Percentiles rank a stretch among this genome's conserved stretches.
These are phyloP conservation scores for Procambarus virginalis DNA, from an alignment of 1,140 invertebrate genomes.

Conservation along the genomic window DNA sequence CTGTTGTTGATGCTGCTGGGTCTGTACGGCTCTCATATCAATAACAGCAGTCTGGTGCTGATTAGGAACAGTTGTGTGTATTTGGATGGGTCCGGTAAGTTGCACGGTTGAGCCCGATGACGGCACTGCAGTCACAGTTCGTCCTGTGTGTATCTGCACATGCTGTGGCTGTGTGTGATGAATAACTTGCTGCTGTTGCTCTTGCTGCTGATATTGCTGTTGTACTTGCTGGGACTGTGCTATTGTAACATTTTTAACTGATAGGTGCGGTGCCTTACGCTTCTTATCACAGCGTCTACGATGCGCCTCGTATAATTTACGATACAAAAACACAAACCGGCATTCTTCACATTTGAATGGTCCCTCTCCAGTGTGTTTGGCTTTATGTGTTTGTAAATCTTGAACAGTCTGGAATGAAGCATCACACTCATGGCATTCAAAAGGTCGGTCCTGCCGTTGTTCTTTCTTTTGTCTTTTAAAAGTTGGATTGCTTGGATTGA, in stretches of 20 bases:
- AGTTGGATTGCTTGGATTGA: conserved; percentile 66
- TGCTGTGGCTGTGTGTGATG: conserved; percentile 46
- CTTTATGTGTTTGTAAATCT: conserved; percentile 62
- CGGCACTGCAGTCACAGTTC: conserved; percentile 12
- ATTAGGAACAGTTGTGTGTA: conserved; percentile 17
- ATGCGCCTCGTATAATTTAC: conserved; percentile 68
- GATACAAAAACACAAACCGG: conserved; percentile 67
- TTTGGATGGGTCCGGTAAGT: conserved; percentile 39
- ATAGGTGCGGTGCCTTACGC: conserved; percentile 20
- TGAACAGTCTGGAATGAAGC: conserved; percentile 64
- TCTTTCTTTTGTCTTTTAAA: conserved; percentile 67
- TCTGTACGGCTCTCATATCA: conserved; percentile 47
- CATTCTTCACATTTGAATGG: conserved; percentile 69
- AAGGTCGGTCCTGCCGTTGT: conserved; percentile 58
- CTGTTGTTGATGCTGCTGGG: conserved; percentile 28
- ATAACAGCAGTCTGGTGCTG: conserved; percentile 39
- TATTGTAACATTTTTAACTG: conserved; percentile 1
- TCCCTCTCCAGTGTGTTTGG: conserved; percentile 67
- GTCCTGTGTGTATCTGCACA: conserved; percentile 46
- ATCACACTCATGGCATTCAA: conserved; percentile 67
- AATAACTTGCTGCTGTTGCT: conserved; percentile 33
- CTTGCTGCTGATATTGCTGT: conserved; percentile 11
- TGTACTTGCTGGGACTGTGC: background rate
- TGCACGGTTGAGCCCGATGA: conserved; percentile 24
- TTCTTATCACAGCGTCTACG: conserved; percentile 68